Evolutionary conservation across 2,888 invertebrate species (phyloP), one percentile per base, ranked within the genome.

Genomic region (Habrosyne pyritoides): DNA sequence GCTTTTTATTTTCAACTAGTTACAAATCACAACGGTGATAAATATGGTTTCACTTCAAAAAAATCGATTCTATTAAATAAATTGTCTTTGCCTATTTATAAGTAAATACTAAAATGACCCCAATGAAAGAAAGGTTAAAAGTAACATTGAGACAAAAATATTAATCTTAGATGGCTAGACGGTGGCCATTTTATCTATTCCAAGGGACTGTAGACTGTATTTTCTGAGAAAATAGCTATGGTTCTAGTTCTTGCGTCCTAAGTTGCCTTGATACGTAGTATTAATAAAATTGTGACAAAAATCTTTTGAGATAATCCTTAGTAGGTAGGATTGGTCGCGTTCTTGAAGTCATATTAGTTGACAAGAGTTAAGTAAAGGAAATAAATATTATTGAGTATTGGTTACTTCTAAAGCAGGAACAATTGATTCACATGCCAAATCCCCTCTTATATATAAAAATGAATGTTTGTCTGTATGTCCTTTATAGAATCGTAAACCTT

Each of bases 41-140:
- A n/a, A n/a, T n/a, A n/a, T n/a, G n/a, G n/a, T n/a, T n/a, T n/a
- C n/a, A n/a, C n/a, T 3, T 30, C 1, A 1, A 30, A 30, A 10
- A 2, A 30, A 30, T 30, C 3, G 30, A 12, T 30, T 10, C 10
- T n/a, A n/a, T n/a, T n/a, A n/a, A n/a, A n/a, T n/a, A n/a, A n/a
- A n/a, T n/a, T n/a, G n/a, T n/a, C n/a, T n/a, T n/a, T n/a, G n/a
- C n/a, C n/a, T n/a, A n/a, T n/a, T n/a, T n/a, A n/a, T n/a, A n/a
- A n/a, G n/a, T n/a, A n/a, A 21, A 52, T 33, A 33, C 33, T n/a
- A 52, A 48, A 52, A 47, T 55, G 55, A 53, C 55, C 49, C 50
- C 36, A 51, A 28, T 18, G 47, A n/a, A 49, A 18, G n/a, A 55
- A 53, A 58, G 58, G 58, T 55, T 53, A 53, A n/a, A 54, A 8